Evolutionary conservation across 1,140 invertebrate genomes (phyloP).

Genomic region (Penaeus indicus): DNA sequence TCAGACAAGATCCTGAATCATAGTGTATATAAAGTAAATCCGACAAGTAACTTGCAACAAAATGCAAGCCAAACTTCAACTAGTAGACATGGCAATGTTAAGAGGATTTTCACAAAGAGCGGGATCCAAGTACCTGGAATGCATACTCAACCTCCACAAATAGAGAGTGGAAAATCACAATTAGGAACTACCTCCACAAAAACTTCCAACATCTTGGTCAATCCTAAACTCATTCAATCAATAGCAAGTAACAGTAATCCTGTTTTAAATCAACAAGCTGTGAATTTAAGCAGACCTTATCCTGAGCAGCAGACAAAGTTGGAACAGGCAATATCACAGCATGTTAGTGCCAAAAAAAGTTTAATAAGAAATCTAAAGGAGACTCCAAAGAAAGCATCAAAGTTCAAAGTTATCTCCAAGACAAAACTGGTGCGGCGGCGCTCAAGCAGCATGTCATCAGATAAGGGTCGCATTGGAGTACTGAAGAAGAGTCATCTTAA

Average conservation of each 20-base stretch:
- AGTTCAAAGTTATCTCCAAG: constrained; percentile 48
- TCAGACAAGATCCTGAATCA: no score
- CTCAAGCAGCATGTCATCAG: neutral
- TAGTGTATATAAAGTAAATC: no score
- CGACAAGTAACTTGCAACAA: no score
- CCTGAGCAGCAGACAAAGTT: neutral
- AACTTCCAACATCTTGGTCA: constrained; percentile 40
- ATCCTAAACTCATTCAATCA: constrained; percentile 35
- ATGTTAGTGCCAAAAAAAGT: neutral
- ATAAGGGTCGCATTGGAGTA: neutral
- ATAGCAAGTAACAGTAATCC: constrained; percentile 24
- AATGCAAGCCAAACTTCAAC: no score
- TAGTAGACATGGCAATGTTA: no score
- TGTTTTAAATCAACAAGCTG: neutral
- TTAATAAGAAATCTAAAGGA: neutral
- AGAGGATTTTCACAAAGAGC: neutral
- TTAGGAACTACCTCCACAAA: neutral
- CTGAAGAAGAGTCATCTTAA: neutral
- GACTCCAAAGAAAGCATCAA: constrained; percentile 4
- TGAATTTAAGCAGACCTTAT: neutral
- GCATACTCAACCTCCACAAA: neutral
- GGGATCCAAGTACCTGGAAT: neutral
- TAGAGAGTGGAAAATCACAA: neutral
- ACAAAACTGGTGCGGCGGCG: constrained; percentile 43
- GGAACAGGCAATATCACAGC: neutral